A percentile compares a stretch with the other conserved stretches of the same genome.
Conservation (phyloP, 2,888 invertebrate genomes). For the Sepioteuthis lessoniana region DNA sequence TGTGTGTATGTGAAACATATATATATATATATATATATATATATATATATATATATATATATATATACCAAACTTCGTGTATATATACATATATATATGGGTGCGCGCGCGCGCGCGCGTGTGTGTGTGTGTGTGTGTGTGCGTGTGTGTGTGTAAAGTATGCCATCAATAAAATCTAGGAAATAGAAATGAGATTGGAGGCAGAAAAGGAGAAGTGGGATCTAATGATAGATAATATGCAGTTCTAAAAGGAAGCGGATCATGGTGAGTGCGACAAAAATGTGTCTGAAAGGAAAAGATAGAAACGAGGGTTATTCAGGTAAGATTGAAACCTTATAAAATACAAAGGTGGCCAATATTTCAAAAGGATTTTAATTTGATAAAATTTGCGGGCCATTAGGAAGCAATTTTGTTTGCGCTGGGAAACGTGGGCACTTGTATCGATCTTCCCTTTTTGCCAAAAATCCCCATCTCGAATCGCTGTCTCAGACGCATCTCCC, state of each 20-base stretch:
- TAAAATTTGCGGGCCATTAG: background rate
- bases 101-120: too few relatives aligned
- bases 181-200: background rate
- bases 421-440: background rate
- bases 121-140: too few relatives aligned
- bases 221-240: background rate
- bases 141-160: too few relatives aligned
- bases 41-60: too few relatives aligned
- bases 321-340: background rate
- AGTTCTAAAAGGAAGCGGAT: background rate
- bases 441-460: too few relatives aligned
- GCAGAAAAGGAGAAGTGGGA: background rate
- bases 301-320: background rate
- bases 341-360: background rate
- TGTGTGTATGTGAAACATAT: too few relatives aligned
- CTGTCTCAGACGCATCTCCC: too few relatives aligned
- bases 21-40: too few relatives aligned
- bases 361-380: background rate
- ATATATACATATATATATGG: too few relatives aligned
- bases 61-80: too few relatives aligned
- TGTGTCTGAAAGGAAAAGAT: background rate
- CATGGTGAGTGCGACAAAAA: background rate
- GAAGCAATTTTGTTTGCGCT: constrained; percentile 6
- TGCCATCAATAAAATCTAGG: background rate
- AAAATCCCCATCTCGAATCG: too few relatives aligned